phyloP scores from a whole-genome alignment of 2,888 invertebrate genomes.

The Eilema caniola region DNA sequence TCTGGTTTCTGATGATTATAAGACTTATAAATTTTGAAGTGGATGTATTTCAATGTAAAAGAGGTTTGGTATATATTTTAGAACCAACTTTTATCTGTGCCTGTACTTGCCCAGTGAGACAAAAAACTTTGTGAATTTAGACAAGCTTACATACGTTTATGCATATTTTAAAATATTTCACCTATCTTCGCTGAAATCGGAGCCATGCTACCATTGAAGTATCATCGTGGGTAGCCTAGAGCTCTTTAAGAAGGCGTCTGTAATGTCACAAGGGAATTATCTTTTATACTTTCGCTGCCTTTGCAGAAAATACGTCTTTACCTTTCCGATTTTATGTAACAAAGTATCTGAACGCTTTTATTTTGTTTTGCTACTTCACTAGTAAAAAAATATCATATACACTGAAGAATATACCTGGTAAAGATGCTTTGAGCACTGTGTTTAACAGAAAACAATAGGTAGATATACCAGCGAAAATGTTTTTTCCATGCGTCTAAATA shows the following conservation, averaged over 20 bases:
- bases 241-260: conserved; percentile 4
- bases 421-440: background rate
- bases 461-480: background rate
- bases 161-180: conserved; percentile 2
- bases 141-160: background rate
- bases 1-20: too few relatives aligned
- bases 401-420: background rate
- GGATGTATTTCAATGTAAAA: background rate
- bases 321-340: background rate
- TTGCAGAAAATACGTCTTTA: conserved; percentile 3
- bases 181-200: background rate
- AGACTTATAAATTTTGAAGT: too few relatives aligned
- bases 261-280: conserved; percentile 4
- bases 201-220: background rate
- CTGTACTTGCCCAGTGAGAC: background rate
- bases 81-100: background rate
- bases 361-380: background rate
- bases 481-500: conserved; percentile 22
- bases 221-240: conserved; percentile 4
- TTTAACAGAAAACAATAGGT: background rate
- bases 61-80: background rate
- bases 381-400: background rate
- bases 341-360: background rate
- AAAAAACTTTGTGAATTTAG: background rate
- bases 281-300: conserved; percentile 4